Evolutionary conservation across 35 echinoderm and acorn worm species (phyloP), one percentile per base, ranked within the genome.

Genomic region (Ophiothrix spiculata): DNA sequence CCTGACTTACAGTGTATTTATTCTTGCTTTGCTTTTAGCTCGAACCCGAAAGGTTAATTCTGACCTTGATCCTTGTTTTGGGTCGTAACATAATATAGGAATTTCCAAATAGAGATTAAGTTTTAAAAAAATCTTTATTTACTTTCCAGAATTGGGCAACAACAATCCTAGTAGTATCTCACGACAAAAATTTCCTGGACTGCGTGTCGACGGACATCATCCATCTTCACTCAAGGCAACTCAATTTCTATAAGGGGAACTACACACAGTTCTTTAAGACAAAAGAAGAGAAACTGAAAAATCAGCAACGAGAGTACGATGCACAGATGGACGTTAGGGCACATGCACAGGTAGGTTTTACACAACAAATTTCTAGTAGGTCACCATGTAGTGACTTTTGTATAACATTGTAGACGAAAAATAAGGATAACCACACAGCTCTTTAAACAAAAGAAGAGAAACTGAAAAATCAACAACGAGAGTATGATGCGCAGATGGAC

Each of bases 231-330:
- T 99, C 96, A 54, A 74, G 81, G 73, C 73, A 77, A 80, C 23
- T 99, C 39, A 92, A 93, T 78, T 6, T 86, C 17, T 99, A 94
- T 79, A 92, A 78, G 37, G 60, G 95, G 60, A 91, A 99, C 84
- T 99, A 94, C 42, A 87, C 91, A 35, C 83, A 88, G 19, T 99
- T 99, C 90, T 80, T 91, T 37, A 93, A 86, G 87, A 99, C 96
- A 4, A 99, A 94, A 69, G 86, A 83, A 32, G 96, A 99, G 60
- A 91, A 88, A 76, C 86, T 86, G n/a, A 94, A 91, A 41, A 99
- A 99, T 49, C 96, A 99, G 45, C 93, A 94, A 45, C 88, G 90
- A 49, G 96, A 99, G 38, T 99, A 91, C 81, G 96, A 99, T 37
- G 96, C 96, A 39, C 95, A 98, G 87, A 74, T 89, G 75, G 85